Evolutionary conservation across 1,140 invertebrate species (phyloP).

Genomic region (Grapholita molesta): DNA sequence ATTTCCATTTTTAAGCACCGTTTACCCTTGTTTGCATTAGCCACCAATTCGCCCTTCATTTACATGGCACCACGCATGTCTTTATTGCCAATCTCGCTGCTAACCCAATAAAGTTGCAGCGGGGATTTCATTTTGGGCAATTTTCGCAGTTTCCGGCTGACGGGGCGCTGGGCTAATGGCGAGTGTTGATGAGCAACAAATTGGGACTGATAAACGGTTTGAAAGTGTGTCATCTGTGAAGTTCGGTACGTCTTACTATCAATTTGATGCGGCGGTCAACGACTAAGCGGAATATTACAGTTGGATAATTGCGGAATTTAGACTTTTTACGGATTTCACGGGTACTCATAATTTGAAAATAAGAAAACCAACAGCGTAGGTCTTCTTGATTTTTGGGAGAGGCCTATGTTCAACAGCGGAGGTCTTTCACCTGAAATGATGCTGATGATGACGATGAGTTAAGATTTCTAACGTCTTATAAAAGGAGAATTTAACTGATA

Average conservation of each 20-base stretch:
- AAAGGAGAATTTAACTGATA: too few relatives aligned
- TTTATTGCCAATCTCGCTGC: conserved; percentile 51
- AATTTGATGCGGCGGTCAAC: background rate
- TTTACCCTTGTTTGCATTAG: conserved; percentile 13
- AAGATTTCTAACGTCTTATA: too few relatives aligned
- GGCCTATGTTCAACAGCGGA: too few relatives aligned
- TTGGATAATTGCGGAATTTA: too few relatives aligned
- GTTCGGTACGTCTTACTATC: background rate
- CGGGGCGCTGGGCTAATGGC: conserved; percentile 2
- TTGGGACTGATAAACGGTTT: conserved; percentile 4
- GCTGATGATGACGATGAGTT: too few relatives aligned
- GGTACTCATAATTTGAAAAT: too few relatives aligned
- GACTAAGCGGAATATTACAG: too few relatives aligned
- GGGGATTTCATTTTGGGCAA: conserved; percentile 54
- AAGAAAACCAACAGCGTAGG: too few relatives aligned
- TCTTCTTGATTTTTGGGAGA: too few relatives aligned
- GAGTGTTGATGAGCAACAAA: background rate
- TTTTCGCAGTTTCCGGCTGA: conserved; percentile 37
- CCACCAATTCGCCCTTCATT: conserved; percentile 38
- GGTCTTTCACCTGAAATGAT: too few relatives aligned
- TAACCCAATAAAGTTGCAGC: conserved; percentile 43
- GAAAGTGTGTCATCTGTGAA: background rate
- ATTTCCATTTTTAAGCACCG: conserved; percentile 22
- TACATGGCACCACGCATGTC: conserved; percentile 25
- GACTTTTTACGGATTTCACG: too few relatives aligned